These are phyloP conservation scores for Melanaphis sacchari DNA, from an alignment of 1,140 invertebrate species.

Conservation along the genomic window DNA sequence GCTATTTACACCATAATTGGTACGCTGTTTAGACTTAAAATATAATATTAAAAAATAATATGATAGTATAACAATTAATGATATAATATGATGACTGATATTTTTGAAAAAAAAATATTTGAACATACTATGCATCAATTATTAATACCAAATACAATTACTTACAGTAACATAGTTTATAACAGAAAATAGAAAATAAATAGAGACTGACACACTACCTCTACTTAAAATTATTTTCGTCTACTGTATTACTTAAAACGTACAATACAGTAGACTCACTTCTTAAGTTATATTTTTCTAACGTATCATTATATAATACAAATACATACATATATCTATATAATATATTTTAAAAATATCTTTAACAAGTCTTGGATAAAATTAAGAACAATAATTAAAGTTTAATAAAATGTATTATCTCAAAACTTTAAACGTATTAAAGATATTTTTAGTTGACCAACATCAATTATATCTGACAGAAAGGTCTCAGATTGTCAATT, in stretches of 20 bases:
- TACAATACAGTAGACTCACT: not conserved
- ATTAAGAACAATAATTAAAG: not conserved
- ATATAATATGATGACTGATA: too few species aligned
- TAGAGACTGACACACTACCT: too few species aligned
- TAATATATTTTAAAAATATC: not conserved
- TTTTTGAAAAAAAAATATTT: too few species aligned
- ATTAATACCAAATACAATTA: too few species aligned
- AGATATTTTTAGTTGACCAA: constrained; percentile 9
- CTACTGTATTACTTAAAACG: too few species aligned
- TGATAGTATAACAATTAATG: too few species aligned
- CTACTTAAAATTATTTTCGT: not conserved
- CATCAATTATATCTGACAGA: not conserved
- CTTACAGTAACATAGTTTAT: not conserved
- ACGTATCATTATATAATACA: too few species aligned
- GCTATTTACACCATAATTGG: not conserved
- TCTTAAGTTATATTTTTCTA: too few species aligned
- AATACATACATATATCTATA: not conserved
- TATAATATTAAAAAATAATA: too few species aligned
- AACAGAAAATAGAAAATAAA: not conserved
- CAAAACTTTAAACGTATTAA: not conserved
- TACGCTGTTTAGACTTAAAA: too few species aligned
- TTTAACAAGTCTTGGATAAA: not conserved
- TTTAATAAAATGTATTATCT: not conserved
- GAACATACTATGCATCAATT: too few species aligned
- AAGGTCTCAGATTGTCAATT: not conserved